Conservation (phyloP, 2,888 invertebrate species). For the Idaea aversata region DNA sequence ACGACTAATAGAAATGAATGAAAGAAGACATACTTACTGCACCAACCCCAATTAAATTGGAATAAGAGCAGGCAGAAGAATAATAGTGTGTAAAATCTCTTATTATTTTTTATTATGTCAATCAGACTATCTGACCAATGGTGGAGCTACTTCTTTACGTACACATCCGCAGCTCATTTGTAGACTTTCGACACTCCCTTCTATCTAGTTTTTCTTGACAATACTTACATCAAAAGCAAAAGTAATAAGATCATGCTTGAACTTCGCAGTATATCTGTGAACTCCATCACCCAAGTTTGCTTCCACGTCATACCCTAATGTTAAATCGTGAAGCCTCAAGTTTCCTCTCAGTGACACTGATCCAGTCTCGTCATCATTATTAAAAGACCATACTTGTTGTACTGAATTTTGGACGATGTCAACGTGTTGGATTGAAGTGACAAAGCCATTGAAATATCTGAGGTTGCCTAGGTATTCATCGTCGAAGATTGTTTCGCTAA, state of each 20-base stretch:
- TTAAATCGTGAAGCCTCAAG: slow-evolving; percentile 46
- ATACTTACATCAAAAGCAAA: slow-evolving; percentile 50
- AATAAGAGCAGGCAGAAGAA: no score
- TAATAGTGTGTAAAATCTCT: no score
- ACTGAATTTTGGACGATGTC: slow-evolving; percentile 43
- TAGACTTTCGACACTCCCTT: no score
- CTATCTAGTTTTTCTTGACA: background rate
- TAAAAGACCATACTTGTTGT: slow-evolving; percentile 47
- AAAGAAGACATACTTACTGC: no score
- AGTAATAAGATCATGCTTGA: slow-evolving; percentile 39
- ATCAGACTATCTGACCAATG: no score
- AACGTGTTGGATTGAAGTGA: slow-evolving; percentile 47
- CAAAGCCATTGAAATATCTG: slow-evolving; percentile 53
- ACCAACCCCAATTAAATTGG: background rate
- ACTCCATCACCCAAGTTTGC: slow-evolving; percentile 33
- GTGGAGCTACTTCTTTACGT: background rate
- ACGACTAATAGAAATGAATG: no score
- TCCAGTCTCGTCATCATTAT: slow-evolving; percentile 28
- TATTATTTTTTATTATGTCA: no score
- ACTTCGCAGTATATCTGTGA: slow-evolving; percentile 40
- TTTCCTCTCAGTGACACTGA: slow-evolving; percentile 41
- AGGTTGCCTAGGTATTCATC: slow-evolving; percentile 37
- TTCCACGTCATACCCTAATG: slow-evolving; percentile 52
- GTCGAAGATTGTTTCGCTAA: slow-evolving; percentile 45
- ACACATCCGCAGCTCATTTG: no score